Conservation (phyloP, 1,140 invertebrate species). For the Atta texana region DNA sequence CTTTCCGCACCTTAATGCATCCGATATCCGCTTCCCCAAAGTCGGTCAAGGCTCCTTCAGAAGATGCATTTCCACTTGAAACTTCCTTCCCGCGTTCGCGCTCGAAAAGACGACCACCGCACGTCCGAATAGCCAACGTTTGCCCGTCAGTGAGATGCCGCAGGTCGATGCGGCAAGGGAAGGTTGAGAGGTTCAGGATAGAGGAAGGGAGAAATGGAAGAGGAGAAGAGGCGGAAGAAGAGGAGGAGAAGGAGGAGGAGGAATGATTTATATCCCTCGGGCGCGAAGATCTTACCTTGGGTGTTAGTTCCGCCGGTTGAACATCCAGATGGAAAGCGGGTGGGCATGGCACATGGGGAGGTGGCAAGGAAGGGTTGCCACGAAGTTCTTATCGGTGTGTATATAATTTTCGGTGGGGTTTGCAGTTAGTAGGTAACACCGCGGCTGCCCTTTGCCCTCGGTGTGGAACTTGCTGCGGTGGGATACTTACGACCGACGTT, state of each 20-base stretch:
- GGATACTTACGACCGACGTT: conserved; percentile 55
- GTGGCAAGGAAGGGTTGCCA: conserved; percentile 18
- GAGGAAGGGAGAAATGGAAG: not conserved
- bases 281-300: conserved; percentile 52
- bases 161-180: not conserved
- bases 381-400: conserved; percentile 63
- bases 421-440: conserved; percentile 22
- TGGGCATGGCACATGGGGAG: not conserved
- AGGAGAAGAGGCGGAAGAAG: not conserved
- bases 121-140: conserved; percentile 40
- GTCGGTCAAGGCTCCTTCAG: conserved; percentile 66
- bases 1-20: conserved; percentile 54
- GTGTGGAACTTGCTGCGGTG: conserved; percentile 3
- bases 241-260: conserved; percentile 11
- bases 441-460: conserved; percentile 3
- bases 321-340: conserved; percentile 57
- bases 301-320: conserved; percentile 62
- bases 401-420: conserved; percentile 57
- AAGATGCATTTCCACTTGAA: conserved; percentile 43
- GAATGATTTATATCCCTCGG: conserved; percentile 54
- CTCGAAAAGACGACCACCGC: not conserved
- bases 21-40: conserved; percentile 59
- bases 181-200: not conserved
- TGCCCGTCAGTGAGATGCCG: not conserved
- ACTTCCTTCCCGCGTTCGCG: conserved; percentile 14